Percentiles rank a stretch among this genome's conserved stretches.
Conservation (phyloP, 1,140 invertebrate species). For the Penaeus vannamei region DNA sequence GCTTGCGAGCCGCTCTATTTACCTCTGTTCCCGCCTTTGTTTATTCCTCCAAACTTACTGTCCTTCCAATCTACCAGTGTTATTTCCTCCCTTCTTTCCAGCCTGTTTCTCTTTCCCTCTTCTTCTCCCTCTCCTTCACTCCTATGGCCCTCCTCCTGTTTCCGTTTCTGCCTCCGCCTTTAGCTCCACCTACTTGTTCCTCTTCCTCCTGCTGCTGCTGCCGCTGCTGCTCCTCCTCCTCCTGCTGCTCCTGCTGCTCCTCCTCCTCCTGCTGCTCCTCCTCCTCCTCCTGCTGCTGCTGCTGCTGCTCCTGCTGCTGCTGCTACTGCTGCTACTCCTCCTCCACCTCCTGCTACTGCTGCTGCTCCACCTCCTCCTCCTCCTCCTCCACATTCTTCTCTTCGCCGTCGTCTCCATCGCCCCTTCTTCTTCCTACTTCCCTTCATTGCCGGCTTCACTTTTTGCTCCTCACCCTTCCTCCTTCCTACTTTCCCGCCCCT, state of each 20-base stretch:
- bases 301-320: neutral
- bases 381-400: neutral
- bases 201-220: too few species aligned
- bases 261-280: neutral
- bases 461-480: too few species aligned
- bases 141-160: constrained; percentile 26
- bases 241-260: neutral
- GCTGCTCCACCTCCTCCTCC: neutral
- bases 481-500: too few species aligned
- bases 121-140: constrained; percentile 6
- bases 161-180: neutral
- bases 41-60: constrained; percentile 32
- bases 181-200: neutral
- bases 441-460: too few species aligned
- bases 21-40: too few species aligned
- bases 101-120: neutral
- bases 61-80: neutral
- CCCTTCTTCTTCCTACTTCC: too few species aligned
- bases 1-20: too few species aligned
- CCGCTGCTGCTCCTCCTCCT: too few species aligned
- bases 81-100: neutral
- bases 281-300: neutral
- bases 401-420: too few species aligned
- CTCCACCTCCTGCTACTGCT: too few species aligned
- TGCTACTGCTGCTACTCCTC: too few species aligned